Base-by-base conservation (phyloP, 1,140 invertebrate species). In the Leptonema lineaticorne region DNA sequence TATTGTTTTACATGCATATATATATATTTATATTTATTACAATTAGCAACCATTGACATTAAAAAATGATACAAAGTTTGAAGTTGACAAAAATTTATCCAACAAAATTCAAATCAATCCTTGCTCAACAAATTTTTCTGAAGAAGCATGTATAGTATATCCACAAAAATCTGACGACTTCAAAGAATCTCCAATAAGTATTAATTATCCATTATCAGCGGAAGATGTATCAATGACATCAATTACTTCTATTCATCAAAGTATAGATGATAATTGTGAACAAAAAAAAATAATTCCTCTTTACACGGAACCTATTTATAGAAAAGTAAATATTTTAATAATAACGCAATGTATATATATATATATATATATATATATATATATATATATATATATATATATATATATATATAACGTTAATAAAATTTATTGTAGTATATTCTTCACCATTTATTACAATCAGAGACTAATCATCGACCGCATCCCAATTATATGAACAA, bases 401-500 rank as follows among this genome's bases (percentile, higher is more conserved):
- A n/a, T n/a, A n/a, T n/a, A n/a, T n/a, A n/a, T n/a, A n/a, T n/a
- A n/a, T n/a, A n/a, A n/a, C n/a, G n/a, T n/a, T n/a, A n/a, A n/a
- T n/a, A n/a, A n/a, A n/a, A n/a, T n/a, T n/a, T n/a, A n/a, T 64
- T 66, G 56, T 14, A 57, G 53, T 41, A 69, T 62, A 73, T 73
- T 50, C 63, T 62, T 29, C 18, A 48, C 20, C 70, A 73, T 26
- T 37, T 73, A 24, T 29, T 70, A 7, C 46, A 71, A 57, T 28
- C 63, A 2, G 72, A 73, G 48, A 28, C 27, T 45, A 20, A 26
- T 18, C 72, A 73, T 20, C 70, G 81, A 69, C 82, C 87, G 3
- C 83, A 84, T 67, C 75, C 81, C 7, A 78, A 80, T 63, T 90
- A 89, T 76, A 89, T 91, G 87, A 76, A 75, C n/a, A 87, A 86